Evolutionary conservation across 1,140 invertebrate species (phyloP).

Genomic region (Arctopsyche grandis): DNA sequence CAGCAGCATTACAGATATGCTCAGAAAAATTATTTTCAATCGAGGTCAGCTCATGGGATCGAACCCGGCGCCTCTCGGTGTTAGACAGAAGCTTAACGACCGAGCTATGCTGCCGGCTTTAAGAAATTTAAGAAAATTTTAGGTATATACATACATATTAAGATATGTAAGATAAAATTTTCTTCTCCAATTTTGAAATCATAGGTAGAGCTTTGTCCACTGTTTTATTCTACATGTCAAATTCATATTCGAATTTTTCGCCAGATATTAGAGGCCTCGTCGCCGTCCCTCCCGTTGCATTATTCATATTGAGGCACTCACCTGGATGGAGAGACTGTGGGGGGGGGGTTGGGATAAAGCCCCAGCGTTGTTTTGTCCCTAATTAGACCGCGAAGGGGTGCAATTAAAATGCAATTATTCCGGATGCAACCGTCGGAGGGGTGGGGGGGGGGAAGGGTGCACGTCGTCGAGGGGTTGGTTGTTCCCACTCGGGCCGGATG

Average conservation of each 20-base stretch:
- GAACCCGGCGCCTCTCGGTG: too few relatives aligned
- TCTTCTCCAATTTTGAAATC: too few relatives aligned
- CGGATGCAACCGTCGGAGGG: not conserved
- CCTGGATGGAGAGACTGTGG: not conserved
- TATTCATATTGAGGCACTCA: slow-evolving; percentile 28
- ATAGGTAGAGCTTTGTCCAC: not conserved
- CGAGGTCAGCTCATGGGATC: too few relatives aligned
- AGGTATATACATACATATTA: too few relatives aligned
- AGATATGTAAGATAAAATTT: too few relatives aligned
- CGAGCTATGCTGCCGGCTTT: too few relatives aligned
- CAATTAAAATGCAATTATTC: slow-evolving; percentile 45
- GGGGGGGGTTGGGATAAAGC: not conserved
- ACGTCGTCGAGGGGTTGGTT: slow-evolving; percentile 1
- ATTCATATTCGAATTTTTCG: too few relatives aligned
- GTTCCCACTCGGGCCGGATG: not conserved
- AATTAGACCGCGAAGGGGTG: slow-evolving; percentile 34
- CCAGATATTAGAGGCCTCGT: too few relatives aligned
- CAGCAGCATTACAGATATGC: too few relatives aligned
- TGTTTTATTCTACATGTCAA: not conserved
- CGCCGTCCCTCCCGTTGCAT: not conserved
- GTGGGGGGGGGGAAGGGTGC: not conserved
- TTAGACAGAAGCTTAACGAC: too few relatives aligned
- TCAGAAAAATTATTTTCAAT: too few relatives aligned
- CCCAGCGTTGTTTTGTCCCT: slow-evolving; percentile 23
- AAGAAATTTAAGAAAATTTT: too few relatives aligned